phyloP scores from a whole-genome alignment of 2,113 vertebrate genomes.

The Irena cyanogastra region DNA sequence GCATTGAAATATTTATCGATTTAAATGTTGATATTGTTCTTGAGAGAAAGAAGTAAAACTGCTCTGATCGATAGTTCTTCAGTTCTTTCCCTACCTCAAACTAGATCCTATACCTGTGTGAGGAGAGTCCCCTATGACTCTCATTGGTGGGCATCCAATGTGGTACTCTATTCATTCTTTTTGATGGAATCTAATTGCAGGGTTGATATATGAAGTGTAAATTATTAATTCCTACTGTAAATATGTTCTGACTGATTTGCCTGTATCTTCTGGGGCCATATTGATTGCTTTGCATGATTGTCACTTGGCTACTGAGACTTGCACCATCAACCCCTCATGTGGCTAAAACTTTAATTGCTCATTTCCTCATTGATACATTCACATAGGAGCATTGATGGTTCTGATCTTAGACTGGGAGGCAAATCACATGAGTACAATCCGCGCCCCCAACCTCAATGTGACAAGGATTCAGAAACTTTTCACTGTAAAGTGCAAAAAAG shows the following conservation, averaged over 20 bases:
- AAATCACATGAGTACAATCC: background rate
- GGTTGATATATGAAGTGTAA: background rate
- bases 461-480: background rate
- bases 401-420: background rate
- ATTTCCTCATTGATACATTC: background rate
- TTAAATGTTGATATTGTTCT: background rate
- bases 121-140: background rate
- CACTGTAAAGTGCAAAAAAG: background rate
- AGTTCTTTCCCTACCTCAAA: background rate
- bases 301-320: background rate
- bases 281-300: background rate
- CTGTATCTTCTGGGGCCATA: background rate
- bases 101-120: background rate
- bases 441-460: fast-evolving
- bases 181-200: background rate
- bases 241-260: background rate
- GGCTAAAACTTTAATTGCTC: background rate
- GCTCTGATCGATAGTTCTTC: background rate
- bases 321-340: background rate
- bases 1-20: background rate
- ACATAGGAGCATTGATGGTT: background rate
- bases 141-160: background rate
- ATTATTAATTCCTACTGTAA: background rate
- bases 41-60: background rate
- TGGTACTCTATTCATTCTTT: background rate